Conservation (phyloP, 2,888 invertebrate genomes). For the Drosophila melanosoma region DNA sequence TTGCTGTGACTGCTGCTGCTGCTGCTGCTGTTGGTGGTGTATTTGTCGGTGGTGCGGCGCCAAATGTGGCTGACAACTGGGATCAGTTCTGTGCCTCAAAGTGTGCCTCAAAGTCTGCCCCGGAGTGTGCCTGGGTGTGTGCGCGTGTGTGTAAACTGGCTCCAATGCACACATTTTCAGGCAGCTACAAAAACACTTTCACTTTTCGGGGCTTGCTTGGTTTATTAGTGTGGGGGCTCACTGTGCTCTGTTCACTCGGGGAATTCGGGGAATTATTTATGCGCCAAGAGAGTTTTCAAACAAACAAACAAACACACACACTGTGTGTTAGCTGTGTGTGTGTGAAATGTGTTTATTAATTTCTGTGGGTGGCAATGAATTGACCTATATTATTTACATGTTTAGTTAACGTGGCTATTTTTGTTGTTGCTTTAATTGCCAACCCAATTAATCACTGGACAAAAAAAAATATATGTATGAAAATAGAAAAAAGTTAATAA, state of each 20-base stretch:
- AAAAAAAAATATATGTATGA: slow-evolving; percentile 26
- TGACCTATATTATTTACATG: slow-evolving; percentile 75
- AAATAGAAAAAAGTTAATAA: background rate
- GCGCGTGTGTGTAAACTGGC: slow-evolving; percentile 48
- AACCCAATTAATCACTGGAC: slow-evolving; percentile 73
- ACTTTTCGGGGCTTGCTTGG: slow-evolving; percentile 17
- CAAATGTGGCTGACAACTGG: slow-evolving; percentile 37
- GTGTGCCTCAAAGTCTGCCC: slow-evolving; percentile 2
- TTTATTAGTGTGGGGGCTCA: background rate
- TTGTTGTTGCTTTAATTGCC: slow-evolving; percentile 40
- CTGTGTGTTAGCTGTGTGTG: slow-evolving; percentile 4
- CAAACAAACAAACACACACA: slow-evolving; percentile 34
- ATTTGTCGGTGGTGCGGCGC: slow-evolving; percentile 41
- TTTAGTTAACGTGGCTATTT: slow-evolving; percentile 31
- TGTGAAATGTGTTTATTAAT: slow-evolving; percentile 74
- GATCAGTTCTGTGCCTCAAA: slow-evolving; percentile 4
- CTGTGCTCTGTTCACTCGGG: slow-evolving; percentile 4
- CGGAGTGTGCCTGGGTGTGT: slow-evolving; percentile 25
- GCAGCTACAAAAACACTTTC: slow-evolving; percentile 55
- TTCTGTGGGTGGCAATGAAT: slow-evolving; percentile 63
- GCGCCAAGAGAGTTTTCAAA: slow-evolving; percentile 17
- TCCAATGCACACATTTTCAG: slow-evolving; percentile 68
- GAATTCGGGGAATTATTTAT: slow-evolving; percentile 49
- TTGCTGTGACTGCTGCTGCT: slow-evolving; percentile 36
- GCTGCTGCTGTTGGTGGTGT: slow-evolving; percentile 43